These are phyloP conservation scores for Teinopalpus imperialis DNA, from an alignment of 2,888 invertebrate species.

Conservation along the genomic window DNA sequence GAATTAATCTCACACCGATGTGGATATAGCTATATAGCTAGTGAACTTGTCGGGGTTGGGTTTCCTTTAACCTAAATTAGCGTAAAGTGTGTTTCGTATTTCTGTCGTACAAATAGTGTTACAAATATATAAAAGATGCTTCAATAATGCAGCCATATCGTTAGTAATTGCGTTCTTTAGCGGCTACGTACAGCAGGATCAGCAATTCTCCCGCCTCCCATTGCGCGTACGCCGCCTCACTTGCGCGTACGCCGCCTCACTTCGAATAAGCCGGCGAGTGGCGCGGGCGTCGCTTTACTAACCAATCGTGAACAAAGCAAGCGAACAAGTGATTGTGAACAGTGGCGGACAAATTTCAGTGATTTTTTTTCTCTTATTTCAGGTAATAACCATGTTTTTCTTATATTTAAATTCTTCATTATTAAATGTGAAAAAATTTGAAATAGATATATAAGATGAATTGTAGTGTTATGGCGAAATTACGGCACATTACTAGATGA, in stretches of 20 bases:
- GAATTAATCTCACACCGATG: too few relatives aligned
- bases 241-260: constrained; percentile 65
- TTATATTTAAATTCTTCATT: not conserved
- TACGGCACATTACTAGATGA: too few relatives aligned
- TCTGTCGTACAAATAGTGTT: too few relatives aligned
- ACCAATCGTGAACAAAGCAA: constrained; percentile 42
- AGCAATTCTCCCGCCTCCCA: constrained; percentile 45
- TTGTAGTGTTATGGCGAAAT: too few relatives aligned
- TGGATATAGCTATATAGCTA: too few relatives aligned
- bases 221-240: constrained; percentile 64
- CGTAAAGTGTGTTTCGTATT: too few relatives aligned
- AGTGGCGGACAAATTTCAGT: constrained; percentile 35
- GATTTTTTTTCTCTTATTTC: constrained; percentile 33
- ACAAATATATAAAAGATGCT: too few relatives aligned
- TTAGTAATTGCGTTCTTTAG: constrained; percentile 33
- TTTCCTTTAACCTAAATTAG: too few relatives aligned
- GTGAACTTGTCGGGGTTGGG: too few relatives aligned
- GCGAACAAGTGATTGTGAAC: constrained; percentile 57
- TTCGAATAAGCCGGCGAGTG: constrained; percentile 53
- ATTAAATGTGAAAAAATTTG: too few relatives aligned
- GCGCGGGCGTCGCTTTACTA: constrained; percentile 50
- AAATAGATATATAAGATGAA: too few relatives aligned
- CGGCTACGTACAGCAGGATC: constrained; percentile 51
- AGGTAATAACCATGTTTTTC: constrained; percentile 42
- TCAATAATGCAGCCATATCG: constrained; percentile 26